These are phyloP conservation scores for Chrysochloris asiatica DNA, from an alignment of 2,113 vertebrate species.

Conservation along the genomic window DNA sequence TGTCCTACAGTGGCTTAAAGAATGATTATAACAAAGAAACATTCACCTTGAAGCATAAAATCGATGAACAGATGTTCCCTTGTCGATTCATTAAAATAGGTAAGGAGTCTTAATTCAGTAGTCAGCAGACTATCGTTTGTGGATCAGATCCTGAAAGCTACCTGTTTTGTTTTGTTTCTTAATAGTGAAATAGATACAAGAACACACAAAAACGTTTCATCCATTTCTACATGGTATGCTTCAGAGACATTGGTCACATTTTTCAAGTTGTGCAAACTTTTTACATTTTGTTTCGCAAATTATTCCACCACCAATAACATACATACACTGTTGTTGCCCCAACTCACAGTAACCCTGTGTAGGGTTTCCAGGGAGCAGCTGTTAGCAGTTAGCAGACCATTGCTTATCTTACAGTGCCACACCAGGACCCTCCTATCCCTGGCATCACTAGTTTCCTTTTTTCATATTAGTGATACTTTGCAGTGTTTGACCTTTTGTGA, in stretches of 20 bases:
- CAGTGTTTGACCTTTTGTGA: neutral
- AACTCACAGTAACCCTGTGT: too few relatives aligned
- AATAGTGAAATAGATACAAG: neutral
- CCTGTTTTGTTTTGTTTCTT: neutral
- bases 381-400: neutral
- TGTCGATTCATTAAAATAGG: conserved; percentile 99
- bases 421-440: too few relatives aligned
- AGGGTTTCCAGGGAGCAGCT: too few relatives aligned
- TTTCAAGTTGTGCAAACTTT: neutral
- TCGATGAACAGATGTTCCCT: conserved; percentile 99
- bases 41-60: conserved; percentile 99
- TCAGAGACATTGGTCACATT: neutral
- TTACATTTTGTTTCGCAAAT: too few relatives aligned
- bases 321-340: neutral
- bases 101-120: conserved; percentile 83
- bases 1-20: conserved; percentile 95
- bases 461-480: neutral
- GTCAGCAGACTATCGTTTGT: neutral
- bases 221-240: neutral
- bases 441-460: neutral
- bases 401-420: too few relatives aligned
- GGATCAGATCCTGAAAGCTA: neutral
- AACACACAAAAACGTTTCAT: neutral
- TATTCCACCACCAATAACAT: neutral
- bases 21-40: conserved; percentile 99